Conservation (phyloP, 2,797 vertebrate genomes). For the Cossypha dichroa region DNA sequence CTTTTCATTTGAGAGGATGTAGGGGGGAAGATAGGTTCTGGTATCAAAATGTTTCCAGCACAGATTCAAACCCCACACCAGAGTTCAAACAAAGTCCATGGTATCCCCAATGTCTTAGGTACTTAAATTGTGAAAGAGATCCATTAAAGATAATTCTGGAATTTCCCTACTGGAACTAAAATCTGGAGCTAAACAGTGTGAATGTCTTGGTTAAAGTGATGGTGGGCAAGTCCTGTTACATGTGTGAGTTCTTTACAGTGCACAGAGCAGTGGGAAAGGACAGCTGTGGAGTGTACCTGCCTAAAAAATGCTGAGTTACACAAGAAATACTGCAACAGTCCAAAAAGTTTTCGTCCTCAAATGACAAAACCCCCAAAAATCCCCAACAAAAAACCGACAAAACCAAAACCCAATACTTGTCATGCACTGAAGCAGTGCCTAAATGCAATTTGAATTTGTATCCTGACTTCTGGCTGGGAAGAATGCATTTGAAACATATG, state of each 20-base stretch:
- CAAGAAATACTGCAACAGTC: background rate
- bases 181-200: background rate
- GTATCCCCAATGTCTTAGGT: background rate
- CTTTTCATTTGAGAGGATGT: background rate
- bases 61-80: background rate
- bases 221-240: background rate
- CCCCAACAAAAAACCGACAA: background rate
- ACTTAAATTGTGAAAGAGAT: background rate
- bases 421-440: background rate
- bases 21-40: background rate
- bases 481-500: background rate
- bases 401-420: background rate
- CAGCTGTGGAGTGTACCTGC: background rate
- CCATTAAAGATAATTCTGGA: background rate
- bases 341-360: background rate
- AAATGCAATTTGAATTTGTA: background rate
- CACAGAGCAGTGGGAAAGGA: fast-evolving
- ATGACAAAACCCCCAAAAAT: background rate
- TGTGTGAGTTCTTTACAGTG: background rate
- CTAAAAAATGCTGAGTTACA: background rate
- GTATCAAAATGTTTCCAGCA: background rate
- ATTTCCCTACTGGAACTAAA: background rate
- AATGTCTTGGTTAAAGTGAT: background rate
- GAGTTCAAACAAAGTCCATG: background rate
- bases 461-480: background rate